Percentiles rank a stretch among this genome's conserved stretches.
Evolutionary conservation across 2,888 invertebrate genomes (phyloP).

Genomic region (Ecdyonurus torrentis): DNA sequence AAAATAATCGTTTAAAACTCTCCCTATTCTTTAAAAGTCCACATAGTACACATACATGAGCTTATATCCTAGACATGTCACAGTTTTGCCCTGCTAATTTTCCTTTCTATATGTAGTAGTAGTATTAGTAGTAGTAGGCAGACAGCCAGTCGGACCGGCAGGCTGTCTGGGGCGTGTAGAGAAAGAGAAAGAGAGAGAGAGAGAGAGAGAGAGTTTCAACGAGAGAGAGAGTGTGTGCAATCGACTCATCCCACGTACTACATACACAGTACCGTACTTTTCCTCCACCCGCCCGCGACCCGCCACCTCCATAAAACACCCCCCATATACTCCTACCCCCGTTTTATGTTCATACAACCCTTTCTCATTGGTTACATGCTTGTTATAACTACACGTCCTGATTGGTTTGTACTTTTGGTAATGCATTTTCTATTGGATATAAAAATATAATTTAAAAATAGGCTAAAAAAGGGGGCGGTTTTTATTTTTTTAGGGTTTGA

Average conservation of each 20-base stretch:
- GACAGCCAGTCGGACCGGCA: background rate
- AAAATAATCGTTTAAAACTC: background rate
- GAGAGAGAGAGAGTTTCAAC: background rate
- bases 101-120: background rate
- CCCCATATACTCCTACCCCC: background rate
- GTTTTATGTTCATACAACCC: background rate
- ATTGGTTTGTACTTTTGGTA: background rate
- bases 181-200: no score
- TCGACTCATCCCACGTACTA: background rate
- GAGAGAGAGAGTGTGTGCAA: background rate
- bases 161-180: no score
- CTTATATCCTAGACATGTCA: no score
- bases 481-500: no score
- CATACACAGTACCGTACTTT: no score
- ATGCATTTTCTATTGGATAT: background rate
- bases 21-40: no score
- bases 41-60: no score
- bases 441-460: background rate
- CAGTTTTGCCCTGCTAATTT: background rate
- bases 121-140: no score
- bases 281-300: background rate
- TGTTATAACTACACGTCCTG: background rate
- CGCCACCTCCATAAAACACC: background rate
- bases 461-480: no score
- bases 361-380: background rate